phyloP scores from a whole-genome alignment of 2,888 invertebrate genomes.

The Rhaphigaster nebulosa region DNA sequence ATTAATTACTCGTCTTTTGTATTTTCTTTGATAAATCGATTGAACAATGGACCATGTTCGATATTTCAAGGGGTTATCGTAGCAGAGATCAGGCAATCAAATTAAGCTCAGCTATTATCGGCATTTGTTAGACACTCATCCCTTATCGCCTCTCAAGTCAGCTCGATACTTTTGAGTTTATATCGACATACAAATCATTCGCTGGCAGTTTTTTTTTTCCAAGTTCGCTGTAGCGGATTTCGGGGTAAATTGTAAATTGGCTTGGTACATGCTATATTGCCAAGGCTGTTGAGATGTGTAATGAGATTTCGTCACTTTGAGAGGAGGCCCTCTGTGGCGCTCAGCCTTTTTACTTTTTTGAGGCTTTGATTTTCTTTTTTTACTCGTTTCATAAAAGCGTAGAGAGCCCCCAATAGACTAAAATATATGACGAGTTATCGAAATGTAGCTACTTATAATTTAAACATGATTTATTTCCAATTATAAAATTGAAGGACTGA shows the following conservation, averaged over 20 bases:
- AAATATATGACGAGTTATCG: neutral
- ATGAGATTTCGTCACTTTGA: constrained; percentile 1
- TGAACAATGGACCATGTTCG: no score
- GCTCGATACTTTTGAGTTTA: no score
- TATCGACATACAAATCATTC: neutral
- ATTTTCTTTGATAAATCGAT: no score
- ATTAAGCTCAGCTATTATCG: no score
- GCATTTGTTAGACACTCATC: no score
- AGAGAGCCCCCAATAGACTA: neutral
- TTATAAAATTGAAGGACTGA: no score
- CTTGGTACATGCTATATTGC: neutral
- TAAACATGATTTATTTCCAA: no score
- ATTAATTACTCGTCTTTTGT: no score
- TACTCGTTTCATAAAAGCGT: neutral
- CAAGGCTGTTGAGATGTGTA: neutral
- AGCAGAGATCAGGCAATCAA: no score
- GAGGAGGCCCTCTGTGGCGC: neutral
- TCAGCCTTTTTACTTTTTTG: neutral
- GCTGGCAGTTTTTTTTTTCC: neutral
- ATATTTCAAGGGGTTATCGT: no score
- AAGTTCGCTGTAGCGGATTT: neutral
- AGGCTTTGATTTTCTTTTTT: neutral
- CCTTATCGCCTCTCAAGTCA: no score
- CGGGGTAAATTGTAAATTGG: neutral
- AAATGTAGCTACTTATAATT: neutral